Conservation (phyloP, 2,888 invertebrate species). For the Xiphydria camelus region DNA sequence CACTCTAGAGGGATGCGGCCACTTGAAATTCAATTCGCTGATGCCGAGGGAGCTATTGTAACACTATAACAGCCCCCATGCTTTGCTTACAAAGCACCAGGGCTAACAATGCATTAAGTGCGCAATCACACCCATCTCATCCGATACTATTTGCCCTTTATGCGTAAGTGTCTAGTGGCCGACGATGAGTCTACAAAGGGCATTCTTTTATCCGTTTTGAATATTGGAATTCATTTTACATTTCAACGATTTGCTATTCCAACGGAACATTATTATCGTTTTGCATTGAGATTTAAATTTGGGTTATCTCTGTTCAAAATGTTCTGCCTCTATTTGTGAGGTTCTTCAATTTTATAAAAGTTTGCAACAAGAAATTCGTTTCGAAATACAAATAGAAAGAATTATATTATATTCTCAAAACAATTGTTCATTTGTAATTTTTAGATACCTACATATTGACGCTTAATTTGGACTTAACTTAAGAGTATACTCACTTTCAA, state of each 20-base stretch:
- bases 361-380: too few relatives aligned
- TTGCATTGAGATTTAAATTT: slow-evolving; percentile 14
- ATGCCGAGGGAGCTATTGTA: slow-evolving; percentile 47
- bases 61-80: slow-evolving; percentile 52
- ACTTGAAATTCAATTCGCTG: slow-evolving; percentile 58
- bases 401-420: too few relatives aligned
- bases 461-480: too few relatives aligned
- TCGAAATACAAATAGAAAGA: too few relatives aligned
- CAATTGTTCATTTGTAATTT: too few relatives aligned
- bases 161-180: slow-evolving; percentile 49
- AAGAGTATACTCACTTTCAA: too few relatives aligned
- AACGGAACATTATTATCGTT: slow-evolving; percentile 1
- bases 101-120: slow-evolving; percentile 58
- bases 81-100: slow-evolving; percentile 51
- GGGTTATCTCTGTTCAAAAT: too few relatives aligned
- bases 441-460: too few relatives aligned
- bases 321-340: too few relatives aligned
- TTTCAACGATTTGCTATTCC: neutral
- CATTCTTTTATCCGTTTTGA: slow-evolving; percentile 5
- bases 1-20: slow-evolving; percentile 57
- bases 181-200: slow-evolving; percentile 49
- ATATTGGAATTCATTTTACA: too few relatives aligned
- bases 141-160: slow-evolving; percentile 59
- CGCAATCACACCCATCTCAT: slow-evolving; percentile 59
- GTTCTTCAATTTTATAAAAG: too few relatives aligned